Evolutionary conservation across 2,797 vertebrate species (phyloP).

Genomic region (Gila robusta): DNA sequence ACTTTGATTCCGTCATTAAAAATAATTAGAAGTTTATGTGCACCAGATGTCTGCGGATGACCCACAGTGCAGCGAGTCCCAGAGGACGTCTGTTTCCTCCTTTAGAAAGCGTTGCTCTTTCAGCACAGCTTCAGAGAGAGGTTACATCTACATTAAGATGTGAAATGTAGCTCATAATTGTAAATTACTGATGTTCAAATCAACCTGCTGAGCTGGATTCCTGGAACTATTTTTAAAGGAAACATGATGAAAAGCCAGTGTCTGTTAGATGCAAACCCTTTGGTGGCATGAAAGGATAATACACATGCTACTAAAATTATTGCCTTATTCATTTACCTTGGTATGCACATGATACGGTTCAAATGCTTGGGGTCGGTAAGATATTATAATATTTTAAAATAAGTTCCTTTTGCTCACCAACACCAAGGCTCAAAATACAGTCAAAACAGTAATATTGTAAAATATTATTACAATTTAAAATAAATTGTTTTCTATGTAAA

Average conservation of each 20-base stretch:
- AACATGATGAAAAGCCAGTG: conserved; percentile 6
- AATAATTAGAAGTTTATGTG: conserved; percentile 52
- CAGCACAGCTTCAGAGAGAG: conserved; percentile 20
- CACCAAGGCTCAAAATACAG: neutral
- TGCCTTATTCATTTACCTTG: neutral
- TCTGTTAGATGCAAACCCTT: neutral
- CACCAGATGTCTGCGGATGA: conserved; percentile 38
- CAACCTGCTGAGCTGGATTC: conserved; percentile 10
- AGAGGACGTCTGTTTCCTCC: neutral
- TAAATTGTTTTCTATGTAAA: neutral
- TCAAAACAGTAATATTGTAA: neutral
- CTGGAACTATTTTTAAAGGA: neutral
- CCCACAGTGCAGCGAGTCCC: conserved; percentile 15
- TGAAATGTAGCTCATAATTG: conserved; percentile 21
- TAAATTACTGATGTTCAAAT: conserved; percentile 7
- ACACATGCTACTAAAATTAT: neutral
- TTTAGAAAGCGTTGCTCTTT: conserved; percentile 23
- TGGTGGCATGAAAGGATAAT: neutral
- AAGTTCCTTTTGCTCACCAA: neutral
- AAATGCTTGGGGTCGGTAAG: neutral
- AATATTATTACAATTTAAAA: neutral
- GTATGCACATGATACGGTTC: neutral
- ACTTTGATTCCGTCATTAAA: conserved; percentile 48
- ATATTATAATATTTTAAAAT: neutral
- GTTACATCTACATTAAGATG: conserved; percentile 13